Conservation (phyloP, 2,888 invertebrate genomes). For the Oxytorus armatus region DNA sequence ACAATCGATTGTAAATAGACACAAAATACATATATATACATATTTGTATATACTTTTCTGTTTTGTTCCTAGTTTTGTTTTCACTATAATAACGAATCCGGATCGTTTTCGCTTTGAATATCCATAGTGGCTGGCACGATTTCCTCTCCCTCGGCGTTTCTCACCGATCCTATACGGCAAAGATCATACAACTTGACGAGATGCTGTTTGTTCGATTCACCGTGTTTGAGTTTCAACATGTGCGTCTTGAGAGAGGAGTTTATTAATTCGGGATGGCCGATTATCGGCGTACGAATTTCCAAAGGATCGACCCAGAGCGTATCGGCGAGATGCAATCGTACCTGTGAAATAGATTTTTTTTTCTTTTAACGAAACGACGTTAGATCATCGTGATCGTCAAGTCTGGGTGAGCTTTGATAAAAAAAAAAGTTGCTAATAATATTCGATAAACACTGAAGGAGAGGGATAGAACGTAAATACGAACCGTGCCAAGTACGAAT, state of each 20-base stretch:
- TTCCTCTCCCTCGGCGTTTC: conserved; percentile 61
- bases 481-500: conserved; percentile 79
- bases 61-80: background rate
- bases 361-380: too few relatives aligned
- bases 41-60: background rate
- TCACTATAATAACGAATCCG: conserved; percentile 9
- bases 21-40: background rate
- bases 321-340: conserved; percentile 87
- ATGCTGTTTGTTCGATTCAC: conserved; percentile 85
- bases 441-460: too few relatives aligned
- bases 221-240: conserved; percentile 85
- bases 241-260: conserved; percentile 86
- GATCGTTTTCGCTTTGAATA: conserved; percentile 26
- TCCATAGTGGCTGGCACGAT: conserved; percentile 26
- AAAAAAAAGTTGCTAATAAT: too few relatives aligned
- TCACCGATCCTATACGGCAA: conserved; percentile 82
- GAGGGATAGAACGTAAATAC: too few relatives aligned
- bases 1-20: conserved; percentile 25
- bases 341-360: conserved; percentile 73
- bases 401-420: too few relatives aligned
- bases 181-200: conserved; percentile 85
- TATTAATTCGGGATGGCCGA: conserved; percentile 85
- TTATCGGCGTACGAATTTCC: conserved; percentile 86
- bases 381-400: too few relatives aligned
- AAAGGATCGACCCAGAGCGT: conserved; percentile 89